Evolutionary conservation across 2,797 vertebrate genomes (phyloP).

Genomic region (Poecilia velifera): DNA sequence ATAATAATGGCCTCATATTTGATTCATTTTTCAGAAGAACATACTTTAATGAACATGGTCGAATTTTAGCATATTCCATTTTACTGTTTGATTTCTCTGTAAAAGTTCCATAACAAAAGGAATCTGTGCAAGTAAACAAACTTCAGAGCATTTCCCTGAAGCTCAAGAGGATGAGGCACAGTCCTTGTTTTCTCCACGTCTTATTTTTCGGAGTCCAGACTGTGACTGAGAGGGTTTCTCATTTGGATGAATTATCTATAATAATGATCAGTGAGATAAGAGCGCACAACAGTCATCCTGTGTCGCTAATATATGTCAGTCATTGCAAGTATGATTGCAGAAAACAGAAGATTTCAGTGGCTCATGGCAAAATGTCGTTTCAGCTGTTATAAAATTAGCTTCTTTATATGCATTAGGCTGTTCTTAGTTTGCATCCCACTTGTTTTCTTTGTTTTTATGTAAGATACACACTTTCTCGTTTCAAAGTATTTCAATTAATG

Average conservation of each 20-base stretch:
- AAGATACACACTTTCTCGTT: not conserved
- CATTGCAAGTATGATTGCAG: not conserved
- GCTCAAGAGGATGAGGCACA: constrained; percentile 22
- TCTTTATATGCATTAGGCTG: not conserved
- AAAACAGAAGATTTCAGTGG: constrained; percentile 23
- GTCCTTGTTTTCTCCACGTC: constrained; percentile 4
- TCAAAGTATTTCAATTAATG: not conserved
- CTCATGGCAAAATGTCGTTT: not conserved
- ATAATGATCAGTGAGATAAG: not conserved
- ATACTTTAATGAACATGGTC: constrained; percentile 44
- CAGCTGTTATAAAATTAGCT: not conserved
- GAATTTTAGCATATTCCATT: constrained; percentile 50
- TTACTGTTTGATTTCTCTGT: constrained; percentile 45
- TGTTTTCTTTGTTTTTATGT: not conserved
- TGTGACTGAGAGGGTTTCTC: constrained; percentile 18
- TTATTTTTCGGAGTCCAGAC: constrained; percentile 22
- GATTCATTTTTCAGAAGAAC: constrained; percentile 56
- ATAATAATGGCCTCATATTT: constrained; percentile 26
- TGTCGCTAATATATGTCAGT: not conserved
- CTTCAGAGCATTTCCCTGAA: constrained; percentile 45
- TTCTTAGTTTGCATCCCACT: not conserved
- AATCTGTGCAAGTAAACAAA: constrained; percentile 64
- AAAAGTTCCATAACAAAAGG: constrained; percentile 59
- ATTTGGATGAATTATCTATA: not conserved
- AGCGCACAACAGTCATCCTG: not conserved